Percentiles rank a stretch among this genome's conserved stretches.
Conservation (phyloP, 2,797 vertebrate species). For the Natrix natrix region DNA sequence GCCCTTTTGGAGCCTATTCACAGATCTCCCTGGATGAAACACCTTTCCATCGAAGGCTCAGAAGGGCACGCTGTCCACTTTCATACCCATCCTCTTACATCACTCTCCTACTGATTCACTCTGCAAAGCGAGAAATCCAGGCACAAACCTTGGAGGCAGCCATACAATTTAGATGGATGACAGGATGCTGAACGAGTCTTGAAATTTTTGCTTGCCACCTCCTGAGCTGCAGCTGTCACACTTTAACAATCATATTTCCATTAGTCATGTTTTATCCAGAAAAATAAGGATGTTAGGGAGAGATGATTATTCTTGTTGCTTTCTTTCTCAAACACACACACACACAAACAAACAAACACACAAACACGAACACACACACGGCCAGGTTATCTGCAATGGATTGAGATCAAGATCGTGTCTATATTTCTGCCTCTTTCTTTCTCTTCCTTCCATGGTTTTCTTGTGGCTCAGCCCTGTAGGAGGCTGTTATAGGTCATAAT, state of each 20-base stretch:
- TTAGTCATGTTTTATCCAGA: constrained; percentile 17
- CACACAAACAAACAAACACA: accelerated
- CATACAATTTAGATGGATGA: constrained; percentile 32
- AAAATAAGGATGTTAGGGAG: constrained; percentile 16
- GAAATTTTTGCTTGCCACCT: constrained; percentile 40
- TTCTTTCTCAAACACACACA: not conserved
- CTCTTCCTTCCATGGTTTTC: not conserved
- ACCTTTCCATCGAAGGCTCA: not conserved
- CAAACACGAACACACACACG: too few relatives aligned
- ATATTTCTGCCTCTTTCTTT: not conserved
- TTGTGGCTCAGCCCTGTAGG: not conserved
- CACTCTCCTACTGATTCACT: constrained; percentile 20
- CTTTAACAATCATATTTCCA: constrained; percentile 9
- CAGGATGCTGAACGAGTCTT: constrained; percentile 27
- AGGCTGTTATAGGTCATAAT: not conserved
- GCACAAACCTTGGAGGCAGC: constrained; percentile 14
- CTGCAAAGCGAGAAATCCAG: constrained; percentile 22
- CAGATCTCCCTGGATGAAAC: not conserved
- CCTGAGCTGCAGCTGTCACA: constrained; percentile 38
- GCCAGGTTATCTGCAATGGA: not conserved
- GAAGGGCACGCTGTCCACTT: not conserved
- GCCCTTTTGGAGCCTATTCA: not conserved
- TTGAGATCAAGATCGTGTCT: not conserved
- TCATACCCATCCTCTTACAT: not conserved
- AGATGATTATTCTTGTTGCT: constrained; percentile 33